Evolutionary conservation across 2,888 invertebrate genomes (phyloP), one percentile per base, ranked within the genome.

Genomic region (Caenorhabditis angaria): DNA sequence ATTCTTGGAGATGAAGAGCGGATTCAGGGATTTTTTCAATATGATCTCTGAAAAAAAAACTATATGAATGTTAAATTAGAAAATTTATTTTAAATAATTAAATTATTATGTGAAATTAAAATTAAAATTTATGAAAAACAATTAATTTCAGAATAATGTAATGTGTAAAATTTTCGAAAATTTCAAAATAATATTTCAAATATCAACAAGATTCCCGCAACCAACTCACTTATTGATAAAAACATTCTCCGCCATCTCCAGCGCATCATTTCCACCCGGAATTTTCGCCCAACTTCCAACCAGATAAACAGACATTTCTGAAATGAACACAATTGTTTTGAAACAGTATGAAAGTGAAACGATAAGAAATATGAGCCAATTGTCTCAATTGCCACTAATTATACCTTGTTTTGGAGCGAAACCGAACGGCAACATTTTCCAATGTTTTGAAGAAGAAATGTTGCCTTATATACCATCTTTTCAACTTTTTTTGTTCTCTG

Each of bases 231-330:
- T 41, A 20, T 69, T 73, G 22, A 73, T 29, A 50, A 73, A 73
- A 28, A 73, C 29, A 35, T 73, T 73, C 55, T 73, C 62, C 1
- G 73, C 73, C 73, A 73, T 73, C 20, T 73, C 68, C n/a, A 55
- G 68, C 4, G 48, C 68, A 60, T 73, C 73, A 29, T 73, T 65
- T n/a, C 73, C 68, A 28, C 69, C 65, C 22, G 73, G 60, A 4
- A 73, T 55, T 35, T 73, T 73, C 8, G 73, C 73, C 73, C 73
- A 73, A 54, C 68, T 73, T 62, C 73, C 73, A 29, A 73, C 73
- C 5, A 73, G 54, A 50, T 68, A 73, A 25, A 60, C 65, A 29
- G 29, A 29, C 73, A 73, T 73, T 50, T 68, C 68, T 10, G 51
- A 51, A 51, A 51, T 8, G 10, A 51, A 24, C 2, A 51, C 35